Percentiles rank a stretch among this genome's conserved stretches.
Conservation (phyloP, 2,888 invertebrate genomes). For the Myathropa florea region DNA sequence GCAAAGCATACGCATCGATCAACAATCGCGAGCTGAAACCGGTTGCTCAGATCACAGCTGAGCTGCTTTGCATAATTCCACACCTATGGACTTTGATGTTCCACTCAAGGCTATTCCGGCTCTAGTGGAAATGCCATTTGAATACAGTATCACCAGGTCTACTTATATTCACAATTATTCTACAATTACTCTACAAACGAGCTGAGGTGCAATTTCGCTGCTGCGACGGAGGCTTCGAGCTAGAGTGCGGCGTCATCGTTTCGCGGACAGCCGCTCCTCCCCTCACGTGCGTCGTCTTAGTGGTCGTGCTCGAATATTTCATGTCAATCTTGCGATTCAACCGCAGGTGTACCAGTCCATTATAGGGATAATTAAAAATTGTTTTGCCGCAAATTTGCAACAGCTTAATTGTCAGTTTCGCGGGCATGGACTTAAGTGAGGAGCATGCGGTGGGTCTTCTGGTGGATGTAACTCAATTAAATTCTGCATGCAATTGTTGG, state of each 20-base stretch:
- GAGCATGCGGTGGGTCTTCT: neutral
- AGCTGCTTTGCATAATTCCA: constrained; percentile 1
- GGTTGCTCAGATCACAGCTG: neutral
- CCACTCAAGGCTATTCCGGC: constrained; percentile 34
- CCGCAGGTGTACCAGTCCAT: neutral
- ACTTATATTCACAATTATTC: neutral
- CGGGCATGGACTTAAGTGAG: neutral
- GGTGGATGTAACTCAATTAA: neutral
- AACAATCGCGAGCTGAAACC: neutral
- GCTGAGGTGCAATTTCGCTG: neutral
- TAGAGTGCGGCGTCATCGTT: neutral
- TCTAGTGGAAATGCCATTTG: constrained; percentile 19
- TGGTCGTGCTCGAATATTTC: neutral
- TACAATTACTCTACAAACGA: neutral
- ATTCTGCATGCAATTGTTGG: neutral
- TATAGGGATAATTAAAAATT: neutral
- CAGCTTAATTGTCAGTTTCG: constrained; percentile 2
- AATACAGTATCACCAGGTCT: constrained; percentile 15
- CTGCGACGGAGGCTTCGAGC: constrained; percentile 8
- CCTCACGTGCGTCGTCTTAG: neutral
- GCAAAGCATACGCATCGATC: neutral
- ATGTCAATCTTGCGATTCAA: neutral
- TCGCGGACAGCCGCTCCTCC: neutral
- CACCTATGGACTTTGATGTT: neutral
- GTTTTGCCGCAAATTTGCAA: neutral